These are phyloP conservation scores for Pelochelys cantorii DNA, from an alignment of 2,797 vertebrate species.

Conservation along the genomic window DNA sequence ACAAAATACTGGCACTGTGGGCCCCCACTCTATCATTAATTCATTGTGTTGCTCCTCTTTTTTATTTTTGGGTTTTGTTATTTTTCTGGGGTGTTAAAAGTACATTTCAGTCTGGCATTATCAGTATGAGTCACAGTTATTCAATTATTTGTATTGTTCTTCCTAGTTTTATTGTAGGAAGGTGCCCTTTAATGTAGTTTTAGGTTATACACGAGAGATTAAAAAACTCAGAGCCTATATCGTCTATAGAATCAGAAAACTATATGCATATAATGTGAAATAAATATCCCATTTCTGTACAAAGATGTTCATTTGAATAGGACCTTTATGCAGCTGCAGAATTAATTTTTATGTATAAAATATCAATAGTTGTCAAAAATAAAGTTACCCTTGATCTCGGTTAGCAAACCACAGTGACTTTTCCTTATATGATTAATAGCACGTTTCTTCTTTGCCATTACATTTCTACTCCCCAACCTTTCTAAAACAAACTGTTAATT, in stretches of 20 bases:
- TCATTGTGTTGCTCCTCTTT: background rate
- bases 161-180: background rate
- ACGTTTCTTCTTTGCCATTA: background rate
- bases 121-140: background rate
- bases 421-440: background rate
- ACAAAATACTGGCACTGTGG: background rate
- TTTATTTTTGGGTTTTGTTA: background rate
- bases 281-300: background rate
- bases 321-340: background rate
- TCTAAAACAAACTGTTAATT: background rate
- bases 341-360: background rate
- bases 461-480: background rate
- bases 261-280: background rate
- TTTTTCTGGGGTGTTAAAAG: background rate
- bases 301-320: background rate
- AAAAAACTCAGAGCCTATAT: background rate
- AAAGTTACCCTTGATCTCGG: background rate
- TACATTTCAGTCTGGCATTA: background rate
- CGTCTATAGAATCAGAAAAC: background rate
- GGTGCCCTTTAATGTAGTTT: background rate
- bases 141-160: background rate
- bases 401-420: background rate
- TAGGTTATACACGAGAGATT: background rate
- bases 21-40: background rate
- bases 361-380: background rate